phyloP scores from a whole-genome alignment of 2,113 vertebrate species.

The Heptranchias perlo region DNA sequence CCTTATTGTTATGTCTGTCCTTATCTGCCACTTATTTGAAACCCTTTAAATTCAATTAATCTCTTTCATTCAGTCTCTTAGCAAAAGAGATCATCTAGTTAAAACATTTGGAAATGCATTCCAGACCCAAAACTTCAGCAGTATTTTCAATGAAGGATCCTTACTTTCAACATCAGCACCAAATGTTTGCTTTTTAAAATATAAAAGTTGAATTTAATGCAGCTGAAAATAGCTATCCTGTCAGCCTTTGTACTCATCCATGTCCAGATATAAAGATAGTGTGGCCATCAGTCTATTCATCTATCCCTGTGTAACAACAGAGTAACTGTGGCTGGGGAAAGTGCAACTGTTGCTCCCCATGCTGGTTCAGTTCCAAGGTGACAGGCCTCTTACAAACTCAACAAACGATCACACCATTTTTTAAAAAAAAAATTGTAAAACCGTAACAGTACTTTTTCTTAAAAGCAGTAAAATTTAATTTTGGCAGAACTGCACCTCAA shows the following conservation, averaged over 20 bases:
- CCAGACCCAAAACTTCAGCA: neutral
- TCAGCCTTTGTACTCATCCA: neutral
- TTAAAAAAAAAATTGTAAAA: neutral
- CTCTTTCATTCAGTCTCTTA: neutral
- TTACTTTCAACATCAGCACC: neutral
- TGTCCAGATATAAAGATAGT: neutral
- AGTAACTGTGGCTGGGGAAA: neutral
- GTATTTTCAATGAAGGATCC: neutral
- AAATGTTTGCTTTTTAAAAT: neutral
- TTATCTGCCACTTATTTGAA: neutral
- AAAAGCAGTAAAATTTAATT: neutral
- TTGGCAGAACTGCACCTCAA: neutral
- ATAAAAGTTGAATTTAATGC: neutral
- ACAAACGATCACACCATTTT: neutral
- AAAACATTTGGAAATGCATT: neutral
- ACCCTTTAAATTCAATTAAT: neutral
- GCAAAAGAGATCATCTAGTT: neutral
- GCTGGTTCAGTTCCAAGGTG: constrained; percentile 11
- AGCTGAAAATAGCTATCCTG: neutral
- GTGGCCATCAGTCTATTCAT: neutral
- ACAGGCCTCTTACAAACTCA: neutral
- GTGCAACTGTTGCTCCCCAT: neutral
- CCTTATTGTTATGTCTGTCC: neutral
- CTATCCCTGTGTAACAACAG: neutral
- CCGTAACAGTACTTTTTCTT: neutral